Conservation (phyloP, 2,797 vertebrate genomes). For the Sebastes diaconus region DNA sequence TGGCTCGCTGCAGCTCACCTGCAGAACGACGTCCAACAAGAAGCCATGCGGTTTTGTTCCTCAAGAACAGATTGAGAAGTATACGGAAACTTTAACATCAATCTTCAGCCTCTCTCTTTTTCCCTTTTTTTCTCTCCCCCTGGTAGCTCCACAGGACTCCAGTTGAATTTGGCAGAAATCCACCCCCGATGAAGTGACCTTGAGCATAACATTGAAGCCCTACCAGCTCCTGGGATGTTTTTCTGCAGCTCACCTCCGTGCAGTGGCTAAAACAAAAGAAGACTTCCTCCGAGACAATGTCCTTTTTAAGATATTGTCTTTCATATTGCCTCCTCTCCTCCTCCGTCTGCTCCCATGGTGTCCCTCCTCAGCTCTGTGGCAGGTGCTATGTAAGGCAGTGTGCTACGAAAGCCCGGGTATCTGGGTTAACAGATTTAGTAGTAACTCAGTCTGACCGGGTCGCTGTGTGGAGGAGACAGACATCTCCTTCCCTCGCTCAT, state of each 20-base stretch:
- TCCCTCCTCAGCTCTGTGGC: slow-evolving; percentile 13
- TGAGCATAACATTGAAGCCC: slow-evolving; percentile 33
- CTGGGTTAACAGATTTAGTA: slow-evolving; percentile 68
- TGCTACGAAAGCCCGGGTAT: slow-evolving; percentile 59
- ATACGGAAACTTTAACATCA: background rate
- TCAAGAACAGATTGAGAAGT: background rate
- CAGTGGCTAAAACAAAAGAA: background rate
- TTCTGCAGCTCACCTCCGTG: slow-evolving; percentile 20
- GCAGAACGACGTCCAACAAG: background rate
- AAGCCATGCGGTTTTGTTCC: background rate
- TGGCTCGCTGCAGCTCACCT: slow-evolving; percentile 22
- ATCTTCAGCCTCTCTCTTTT: background rate
- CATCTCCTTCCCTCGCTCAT: slow-evolving; percentile 43
- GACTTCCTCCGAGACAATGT: background rate
- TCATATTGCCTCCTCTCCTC: background rate
- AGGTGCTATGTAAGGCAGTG: slow-evolving; percentile 69
- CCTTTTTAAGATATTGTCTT: background rate
- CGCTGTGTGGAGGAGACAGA: slow-evolving; percentile 56
- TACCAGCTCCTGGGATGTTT: slow-evolving; percentile 9
- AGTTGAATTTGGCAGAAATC: slow-evolving; percentile 24
- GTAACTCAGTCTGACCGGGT: slow-evolving; percentile 60
- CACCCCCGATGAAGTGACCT: slow-evolving; percentile 37
- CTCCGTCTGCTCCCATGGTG: background rate
- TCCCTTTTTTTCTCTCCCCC: too few relatives aligned
- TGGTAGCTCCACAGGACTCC: background rate